Evolutionary conservation across 2,888 invertebrate species (phyloP), one percentile per base, ranked within the genome.

Genomic region (Junonia oenone): DNA sequence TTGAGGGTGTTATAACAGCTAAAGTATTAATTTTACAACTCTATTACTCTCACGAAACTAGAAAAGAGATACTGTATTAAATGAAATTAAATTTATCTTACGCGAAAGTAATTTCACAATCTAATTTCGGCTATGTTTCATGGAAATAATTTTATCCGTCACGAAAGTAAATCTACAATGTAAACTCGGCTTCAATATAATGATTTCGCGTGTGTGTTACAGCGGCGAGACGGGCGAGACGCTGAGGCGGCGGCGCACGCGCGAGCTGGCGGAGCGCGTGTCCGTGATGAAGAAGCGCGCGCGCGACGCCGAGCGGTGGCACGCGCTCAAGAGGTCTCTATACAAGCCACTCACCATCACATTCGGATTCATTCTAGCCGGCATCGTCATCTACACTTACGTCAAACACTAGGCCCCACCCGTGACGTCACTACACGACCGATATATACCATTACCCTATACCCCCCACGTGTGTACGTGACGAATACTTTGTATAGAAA

Each of bases 281-380:
- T 70, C 81, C 2, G 64, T 64, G 62, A 95, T 95, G 91, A 94
- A 94, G 82, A 91, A 93, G 63, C 69, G 93, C 48, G 93, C 94
- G 67, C 92, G 92, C 74, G 91, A 93, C 67, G 91, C 93, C 54
- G 94, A 95, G 83, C 91, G 92, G 62, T 94, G 94, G 94, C 92
- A 93, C 76, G 89, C 92, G 64, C 81, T 94, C 90, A 94, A 94
- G 94, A 94, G 94, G 94, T 95, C 94, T 87, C 91, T 94, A 85
- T 93, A 92, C 88, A 93, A 92, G 90, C 94, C 94, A 74, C 90
- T 94, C 83, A 91, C 93, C 81, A 90, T 94, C 86, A 93, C 94
- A 68, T 86, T 93, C 83, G 94, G 94, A 75, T 90, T 94, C 72
- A 76, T 94, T 62, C 89, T 94, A 69, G 94, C 93, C 75, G 92